Base-by-base conservation (phyloP, 2,888 invertebrate genomes). In the Caenorhabditis sinica region DNA sequence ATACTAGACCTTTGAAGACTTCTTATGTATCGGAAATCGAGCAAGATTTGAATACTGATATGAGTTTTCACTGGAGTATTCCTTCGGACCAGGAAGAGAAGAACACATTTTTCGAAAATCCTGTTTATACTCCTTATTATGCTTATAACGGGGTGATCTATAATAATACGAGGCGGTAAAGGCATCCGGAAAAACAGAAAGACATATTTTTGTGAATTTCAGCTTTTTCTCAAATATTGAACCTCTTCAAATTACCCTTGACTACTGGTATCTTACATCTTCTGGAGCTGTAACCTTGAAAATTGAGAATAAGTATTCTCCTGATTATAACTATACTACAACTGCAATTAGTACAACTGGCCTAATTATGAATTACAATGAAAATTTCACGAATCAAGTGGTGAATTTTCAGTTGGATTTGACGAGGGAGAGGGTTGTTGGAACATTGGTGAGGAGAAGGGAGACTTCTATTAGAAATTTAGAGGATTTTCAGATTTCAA, bases 31-130 rank as follows among this genome's bases (percentile, higher is more conserved):
- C 56, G 1, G 25, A 58, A 28, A 30, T 58, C 30, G 28, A 28
- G 11, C 28, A 4, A 58, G 9, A 9, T 15, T 5, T 25, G 23
- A 28, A 58, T 2, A 28, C 15, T 15, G 11, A 28, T 30, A 0
- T 58, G 5, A 9, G 13, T 15, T 58, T 58, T 13, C 56, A 58
- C 28, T 58, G 13, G 8, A 28, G 56, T 9, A 23, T 25, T 28
- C 56, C 56, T 8, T 13, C 56, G 8, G 28, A 28, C 13, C 28
- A 28, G 15, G 13, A 28, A 28, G 11, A 11, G 2, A 8, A 28
- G 56, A 58, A 58, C 28, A 4, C 4, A 28, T 58, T 58, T 28
- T 58, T 58, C 15, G 28, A 58, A 5, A 58, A 58, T 58, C 56
- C 56, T 28, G 13, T 58, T 25, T 4, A 28, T 15, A 9, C 23